Conservation (phyloP, 1,140 invertebrate species). For the Scaptodrosophila lebanonensis region DNA sequence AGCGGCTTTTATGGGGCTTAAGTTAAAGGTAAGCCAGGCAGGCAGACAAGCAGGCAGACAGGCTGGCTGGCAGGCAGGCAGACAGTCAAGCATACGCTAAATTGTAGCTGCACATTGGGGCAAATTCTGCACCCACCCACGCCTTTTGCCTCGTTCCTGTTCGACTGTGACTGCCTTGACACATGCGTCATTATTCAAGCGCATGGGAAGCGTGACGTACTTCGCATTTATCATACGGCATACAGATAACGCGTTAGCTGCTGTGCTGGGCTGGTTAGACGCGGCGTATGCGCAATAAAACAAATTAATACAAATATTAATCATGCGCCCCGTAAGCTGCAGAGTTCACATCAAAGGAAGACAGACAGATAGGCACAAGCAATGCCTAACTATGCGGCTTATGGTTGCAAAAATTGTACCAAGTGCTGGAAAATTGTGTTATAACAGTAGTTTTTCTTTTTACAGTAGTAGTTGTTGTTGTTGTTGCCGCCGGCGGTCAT, state of each 20-base stretch:
- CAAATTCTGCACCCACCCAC: too few species aligned
- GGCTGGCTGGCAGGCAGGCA: too few species aligned
- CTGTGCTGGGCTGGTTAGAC: too few species aligned
- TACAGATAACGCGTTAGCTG: conserved; percentile 13
- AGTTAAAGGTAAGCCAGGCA: too few species aligned
- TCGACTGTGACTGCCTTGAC: neutral
- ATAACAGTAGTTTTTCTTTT: conserved; percentile 23
- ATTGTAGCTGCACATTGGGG: too few species aligned
- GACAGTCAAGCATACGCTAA: too few species aligned
- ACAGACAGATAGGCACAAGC: conserved; percentile 7
- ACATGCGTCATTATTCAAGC: conserved; percentile 41
- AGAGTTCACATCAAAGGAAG: conserved; percentile 16
- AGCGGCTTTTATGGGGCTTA: too few species aligned
- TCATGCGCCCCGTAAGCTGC: conserved; percentile 37
- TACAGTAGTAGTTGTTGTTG: neutral
- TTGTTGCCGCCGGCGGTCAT: conserved; percentile 16
- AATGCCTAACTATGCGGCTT: conserved; percentile 2
- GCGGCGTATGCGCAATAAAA: conserved; percentile 44
- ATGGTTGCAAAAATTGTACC: conserved; percentile 22
- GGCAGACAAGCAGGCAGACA: too few species aligned
- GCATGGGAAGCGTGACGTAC: conserved; percentile 31
- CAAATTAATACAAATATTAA: conserved; percentile 58
- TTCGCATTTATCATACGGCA: conserved; percentile 41
- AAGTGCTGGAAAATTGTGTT: conserved; percentile 25
- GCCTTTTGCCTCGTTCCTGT: too few species aligned